Evolutionary conservation across 2,113 vertebrate species (phyloP).

Genomic region (Pelodiscus sinensis): DNA sequence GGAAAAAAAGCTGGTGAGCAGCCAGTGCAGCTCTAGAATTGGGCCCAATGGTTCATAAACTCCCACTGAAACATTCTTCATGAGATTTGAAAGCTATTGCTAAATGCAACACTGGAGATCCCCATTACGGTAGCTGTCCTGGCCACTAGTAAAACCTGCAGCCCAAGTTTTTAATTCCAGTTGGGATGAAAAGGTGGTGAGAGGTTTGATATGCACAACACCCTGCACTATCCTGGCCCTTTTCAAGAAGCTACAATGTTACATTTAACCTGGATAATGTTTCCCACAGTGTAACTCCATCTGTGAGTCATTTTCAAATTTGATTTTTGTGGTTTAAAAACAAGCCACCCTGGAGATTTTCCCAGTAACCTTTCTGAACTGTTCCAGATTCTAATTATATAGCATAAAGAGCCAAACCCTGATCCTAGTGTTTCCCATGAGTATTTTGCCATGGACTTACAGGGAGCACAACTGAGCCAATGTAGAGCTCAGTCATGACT

Average conservation of each 20-base stretch:
- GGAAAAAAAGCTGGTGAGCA: neutral
- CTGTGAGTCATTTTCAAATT: neutral
- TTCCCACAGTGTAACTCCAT: constrained; percentile 4
- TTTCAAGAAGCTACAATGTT: neutral
- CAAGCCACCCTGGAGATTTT: neutral
- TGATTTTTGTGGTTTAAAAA: neutral
- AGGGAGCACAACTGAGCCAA: neutral
- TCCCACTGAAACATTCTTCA: neutral
- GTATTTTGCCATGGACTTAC: neutral
- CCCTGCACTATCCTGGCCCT: neutral
- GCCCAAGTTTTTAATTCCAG: neutral
- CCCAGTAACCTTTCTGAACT: neutral
- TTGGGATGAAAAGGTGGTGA: neutral
- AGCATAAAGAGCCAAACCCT: accelerated
- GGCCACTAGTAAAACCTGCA: neutral
- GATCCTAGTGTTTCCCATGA: neutral
- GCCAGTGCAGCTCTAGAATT: neutral
- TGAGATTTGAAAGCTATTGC: neutral
- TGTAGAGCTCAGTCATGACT: neutral
- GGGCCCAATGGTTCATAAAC: neutral
- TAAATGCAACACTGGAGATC: neutral
- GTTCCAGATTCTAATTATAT: neutral
- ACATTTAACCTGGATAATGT: neutral
- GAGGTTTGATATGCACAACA: neutral
- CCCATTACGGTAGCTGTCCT: neutral